These are phyloP conservation scores for Monomorium pharaonis DNA, from an alignment of 1,140 invertebrate genomes.

Conservation along the genomic window DNA sequence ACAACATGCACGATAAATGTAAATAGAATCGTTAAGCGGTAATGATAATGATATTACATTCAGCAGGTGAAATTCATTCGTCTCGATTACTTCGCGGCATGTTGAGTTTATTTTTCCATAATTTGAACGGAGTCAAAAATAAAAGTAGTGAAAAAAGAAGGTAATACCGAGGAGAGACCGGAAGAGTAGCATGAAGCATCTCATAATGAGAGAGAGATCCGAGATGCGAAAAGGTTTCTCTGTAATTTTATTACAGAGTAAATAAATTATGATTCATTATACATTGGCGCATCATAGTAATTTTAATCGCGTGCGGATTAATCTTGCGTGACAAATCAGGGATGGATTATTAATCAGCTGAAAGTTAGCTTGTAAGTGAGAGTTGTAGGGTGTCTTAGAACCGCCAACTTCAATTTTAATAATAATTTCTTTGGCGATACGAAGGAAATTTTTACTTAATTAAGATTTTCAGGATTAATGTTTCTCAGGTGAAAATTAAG, in stretches of 20 bases:
- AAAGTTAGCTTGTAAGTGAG: neutral
- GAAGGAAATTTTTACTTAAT: neutral
- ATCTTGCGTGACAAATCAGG: slow-evolving; percentile 13
- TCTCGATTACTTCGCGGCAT: slow-evolving; percentile 14
- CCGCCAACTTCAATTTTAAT: neutral
- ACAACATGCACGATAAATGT: neutral
- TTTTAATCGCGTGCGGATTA: slow-evolving; percentile 30
- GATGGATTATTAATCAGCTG: neutral
- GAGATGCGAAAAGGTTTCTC: neutral
- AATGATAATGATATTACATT: slow-evolving; percentile 32
- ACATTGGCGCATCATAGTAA: slow-evolving; percentile 2
- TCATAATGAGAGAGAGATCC: neutral
- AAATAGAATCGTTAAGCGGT: slow-evolving; percentile 1
- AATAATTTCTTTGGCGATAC: slow-evolving; percentile 3
- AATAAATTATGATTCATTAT: neutral
- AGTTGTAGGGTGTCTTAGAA: neutral
- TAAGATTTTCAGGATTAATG: neutral
- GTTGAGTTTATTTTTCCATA: slow-evolving; percentile 6
- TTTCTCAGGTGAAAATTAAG: neutral
- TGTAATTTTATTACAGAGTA: slow-evolving; percentile 32
- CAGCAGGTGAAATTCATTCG: slow-evolving; percentile 20
- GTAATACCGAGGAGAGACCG: neutral
- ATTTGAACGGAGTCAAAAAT: slow-evolving; percentile 27
- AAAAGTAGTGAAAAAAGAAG: slow-evolving; percentile 9
- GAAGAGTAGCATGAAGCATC: slow-evolving; percentile 9